These are phyloP conservation scores for Drosophila mulleri DNA, from an alignment of 2,888 invertebrate species.

Conservation along the genomic window DNA sequence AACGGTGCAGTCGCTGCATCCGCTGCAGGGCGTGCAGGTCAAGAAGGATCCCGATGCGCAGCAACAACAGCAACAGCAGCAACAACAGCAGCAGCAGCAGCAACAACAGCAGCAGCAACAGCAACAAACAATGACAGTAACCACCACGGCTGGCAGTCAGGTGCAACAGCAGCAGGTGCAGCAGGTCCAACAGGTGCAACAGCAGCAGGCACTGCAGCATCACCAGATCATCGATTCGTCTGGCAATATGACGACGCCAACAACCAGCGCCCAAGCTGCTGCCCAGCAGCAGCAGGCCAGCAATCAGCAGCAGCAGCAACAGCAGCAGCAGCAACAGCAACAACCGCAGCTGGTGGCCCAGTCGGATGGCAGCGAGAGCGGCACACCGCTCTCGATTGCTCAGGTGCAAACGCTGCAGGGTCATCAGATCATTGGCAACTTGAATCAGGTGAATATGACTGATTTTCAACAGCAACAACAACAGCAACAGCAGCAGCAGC, in stretches of 20 bases:
- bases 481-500: conserved; percentile 71
- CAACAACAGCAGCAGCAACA: conserved; percentile 72
- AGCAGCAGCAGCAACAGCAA: conserved; percentile 66
- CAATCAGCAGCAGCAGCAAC: conserved; percentile 67
- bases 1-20: conserved; percentile 84
- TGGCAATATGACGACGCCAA: conserved; percentile 83
- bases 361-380: conserved; percentile 85
- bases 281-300: conserved; percentile 73
- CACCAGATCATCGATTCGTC: conserved; percentile 85
- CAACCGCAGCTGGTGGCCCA: conserved; percentile 84
- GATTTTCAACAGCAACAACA: conserved; percentile 84
- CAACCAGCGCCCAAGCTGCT: conserved; percentile 75
- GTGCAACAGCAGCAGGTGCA: conserved; percentile 79
- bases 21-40: conserved; percentile 84
- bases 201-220: conserved; percentile 79
- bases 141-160: conserved; percentile 65
- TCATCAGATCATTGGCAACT: conserved; percentile 85
- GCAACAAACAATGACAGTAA: conserved; percentile 66
- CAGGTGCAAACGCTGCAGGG: conserved; percentile 85
- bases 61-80: conserved; percentile 62
- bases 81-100: conserved; percentile 69
- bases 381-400: conserved; percentile 84
- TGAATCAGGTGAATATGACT: conserved; percentile 86
- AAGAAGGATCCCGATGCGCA: conserved; percentile 85
- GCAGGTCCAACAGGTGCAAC: conserved; percentile 68